Evolutionary conservation across 2,888 invertebrate genomes (phyloP).

Genomic region (Blastobasis adustella): DNA sequence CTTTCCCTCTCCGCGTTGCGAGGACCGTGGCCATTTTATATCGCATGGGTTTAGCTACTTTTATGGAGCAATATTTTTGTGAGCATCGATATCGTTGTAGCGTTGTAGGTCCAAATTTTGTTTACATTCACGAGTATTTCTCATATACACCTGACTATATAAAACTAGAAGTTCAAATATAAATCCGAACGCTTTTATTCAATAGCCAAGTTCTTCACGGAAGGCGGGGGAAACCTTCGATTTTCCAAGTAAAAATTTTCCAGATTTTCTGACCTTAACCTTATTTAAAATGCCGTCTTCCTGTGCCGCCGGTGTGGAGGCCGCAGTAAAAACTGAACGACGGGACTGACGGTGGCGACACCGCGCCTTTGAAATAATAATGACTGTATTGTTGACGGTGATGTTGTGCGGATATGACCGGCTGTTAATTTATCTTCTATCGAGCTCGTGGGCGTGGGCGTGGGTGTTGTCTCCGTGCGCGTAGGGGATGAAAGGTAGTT

Average conservation of each 20-base stretch:
- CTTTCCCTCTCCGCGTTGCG: constrained; percentile 29
- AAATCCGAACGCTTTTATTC: too few relatives aligned
- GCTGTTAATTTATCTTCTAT: neutral
- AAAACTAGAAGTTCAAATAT: too few relatives aligned
- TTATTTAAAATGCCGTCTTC: constrained; percentile 62
- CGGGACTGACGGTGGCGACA: constrained; percentile 57
- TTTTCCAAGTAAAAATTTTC: neutral
- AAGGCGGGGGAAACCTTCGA: too few relatives aligned
- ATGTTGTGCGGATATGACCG: constrained; percentile 33
- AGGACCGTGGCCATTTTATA: constrained; percentile 55
- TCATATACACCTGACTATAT: neutral
- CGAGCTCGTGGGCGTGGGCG: too few relatives aligned
- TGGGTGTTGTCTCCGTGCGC: too few relatives aligned
- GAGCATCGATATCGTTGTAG: constrained; percentile 17
- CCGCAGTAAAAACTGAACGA: constrained; percentile 51
- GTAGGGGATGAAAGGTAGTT: too few relatives aligned
- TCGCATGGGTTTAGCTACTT: constrained; percentile 42
- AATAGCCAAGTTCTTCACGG: too few relatives aligned
- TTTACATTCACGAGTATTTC: neutral
- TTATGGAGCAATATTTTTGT: constrained; percentile 22
- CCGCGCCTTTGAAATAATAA: constrained; percentile 64
- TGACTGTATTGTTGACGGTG: constrained; percentile 59
- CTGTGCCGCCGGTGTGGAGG: constrained; percentile 16
- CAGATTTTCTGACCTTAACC: constrained; percentile 61
- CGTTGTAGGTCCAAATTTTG: constrained; percentile 20